A percentile compares a stretch with the other conserved stretches of the same genome.
These are phyloP conservation scores for Melanocharis versteri DNA, from an alignment of 2,113 vertebrate genomes.

Conservation along the genomic window DNA sequence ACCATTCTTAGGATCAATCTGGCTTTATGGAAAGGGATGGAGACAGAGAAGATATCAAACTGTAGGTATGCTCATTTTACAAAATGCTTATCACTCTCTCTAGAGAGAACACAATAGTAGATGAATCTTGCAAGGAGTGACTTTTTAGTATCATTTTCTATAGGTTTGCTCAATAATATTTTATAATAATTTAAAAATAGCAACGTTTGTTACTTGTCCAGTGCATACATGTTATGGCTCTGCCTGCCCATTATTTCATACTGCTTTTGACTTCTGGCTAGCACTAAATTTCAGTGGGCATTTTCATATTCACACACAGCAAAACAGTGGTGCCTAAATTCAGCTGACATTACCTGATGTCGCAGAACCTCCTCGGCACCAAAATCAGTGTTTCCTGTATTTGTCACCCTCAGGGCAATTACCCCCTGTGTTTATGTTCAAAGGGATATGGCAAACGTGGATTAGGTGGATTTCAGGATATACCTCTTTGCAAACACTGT, in stretches of 20 bases:
- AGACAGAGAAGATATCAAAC: background rate
- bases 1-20: background rate
- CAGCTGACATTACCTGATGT: background rate
- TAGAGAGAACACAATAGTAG: background rate
- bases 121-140: background rate
- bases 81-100: background rate
- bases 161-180: background rate
- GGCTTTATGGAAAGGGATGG: background rate
- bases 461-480: background rate
- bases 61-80: background rate
- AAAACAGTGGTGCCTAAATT: background rate
- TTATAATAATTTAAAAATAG: background rate
- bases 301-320: background rate
- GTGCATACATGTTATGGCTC: background rate
- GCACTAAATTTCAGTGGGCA: background rate
- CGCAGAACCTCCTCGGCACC: background rate
- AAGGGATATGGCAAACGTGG: fast-evolving
- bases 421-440: too few relatives aligned
- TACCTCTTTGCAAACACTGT: background rate
- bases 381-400: background rate
- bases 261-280: background rate
- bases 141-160: background rate
- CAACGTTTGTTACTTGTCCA: background rate
- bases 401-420: background rate
- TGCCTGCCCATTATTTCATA: background rate